Conservation (phyloP, 1,140 invertebrate genomes). For the Cepaea nemoralis region DNA sequence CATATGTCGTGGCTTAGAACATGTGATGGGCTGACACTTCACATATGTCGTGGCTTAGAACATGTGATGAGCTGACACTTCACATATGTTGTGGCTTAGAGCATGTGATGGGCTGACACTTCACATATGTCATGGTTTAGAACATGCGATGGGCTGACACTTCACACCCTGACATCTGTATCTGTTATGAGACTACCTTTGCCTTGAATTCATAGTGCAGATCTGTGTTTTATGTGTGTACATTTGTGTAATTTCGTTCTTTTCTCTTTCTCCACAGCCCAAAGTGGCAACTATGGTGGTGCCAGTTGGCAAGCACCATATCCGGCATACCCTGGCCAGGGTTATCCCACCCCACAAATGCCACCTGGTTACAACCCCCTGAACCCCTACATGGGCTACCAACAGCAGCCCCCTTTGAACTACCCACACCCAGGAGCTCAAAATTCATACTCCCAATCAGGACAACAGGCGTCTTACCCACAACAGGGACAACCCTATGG, state of each 20-base stretch:
- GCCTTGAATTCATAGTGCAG: no score
- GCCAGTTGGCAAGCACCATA: constrained; percentile 38
- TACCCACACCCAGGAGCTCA: background rate
- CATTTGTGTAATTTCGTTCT: constrained; percentile 17
- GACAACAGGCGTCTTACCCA: constrained; percentile 71
- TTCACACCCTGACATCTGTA: no score
- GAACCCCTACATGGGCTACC: constrained; percentile 62
- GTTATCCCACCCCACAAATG: constrained; percentile 80
- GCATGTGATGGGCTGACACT: no score
- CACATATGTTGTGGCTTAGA: no score
- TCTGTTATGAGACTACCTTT: no score
- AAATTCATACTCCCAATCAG: constrained; percentile 24
- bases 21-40: no score
- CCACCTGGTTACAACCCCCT: constrained; percentile 61
- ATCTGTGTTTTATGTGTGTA: no score
- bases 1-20: no score
- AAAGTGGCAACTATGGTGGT: background rate
- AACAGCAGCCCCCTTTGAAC: background rate
- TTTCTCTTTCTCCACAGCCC: constrained; percentile 35
- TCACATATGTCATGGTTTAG: no score
- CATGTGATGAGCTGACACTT: no score
- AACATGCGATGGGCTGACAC: no score
- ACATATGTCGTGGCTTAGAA: no score
- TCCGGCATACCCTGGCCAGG: constrained; percentile 66
- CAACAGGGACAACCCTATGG: constrained; percentile 70